Conservation (phyloP, 2,888 invertebrate species). For the Ophonus ardosiacus region DNA sequence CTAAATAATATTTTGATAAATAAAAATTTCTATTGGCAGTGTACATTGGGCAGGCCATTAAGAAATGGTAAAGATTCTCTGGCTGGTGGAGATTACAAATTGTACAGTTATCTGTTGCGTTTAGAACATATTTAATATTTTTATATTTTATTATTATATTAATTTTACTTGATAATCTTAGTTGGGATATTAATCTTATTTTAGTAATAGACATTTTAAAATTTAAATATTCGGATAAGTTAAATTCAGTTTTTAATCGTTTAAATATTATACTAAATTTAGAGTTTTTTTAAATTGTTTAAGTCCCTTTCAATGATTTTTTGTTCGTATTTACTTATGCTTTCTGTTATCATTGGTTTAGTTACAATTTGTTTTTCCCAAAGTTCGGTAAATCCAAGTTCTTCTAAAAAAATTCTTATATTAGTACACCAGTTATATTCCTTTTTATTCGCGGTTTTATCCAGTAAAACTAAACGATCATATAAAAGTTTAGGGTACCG, state of each 20-base stretch:
- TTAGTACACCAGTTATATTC: not conserved
- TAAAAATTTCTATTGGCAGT: not conserved
- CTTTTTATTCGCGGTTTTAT: not conserved
- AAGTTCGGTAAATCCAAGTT: not conserved
- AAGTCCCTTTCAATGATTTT: not conserved
- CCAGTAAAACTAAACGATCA: not conserved
- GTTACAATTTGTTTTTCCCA: not conserved
- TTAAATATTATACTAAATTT: not conserved
- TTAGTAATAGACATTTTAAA: not conserved
- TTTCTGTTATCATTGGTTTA: not conserved
- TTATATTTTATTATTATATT: not conserved
- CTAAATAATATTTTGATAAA: not conserved
- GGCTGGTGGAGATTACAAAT: not conserved
- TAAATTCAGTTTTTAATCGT: not conserved
- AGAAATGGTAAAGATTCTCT: not conserved
- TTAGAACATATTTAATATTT: not conserved
- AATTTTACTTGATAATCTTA: not conserved
- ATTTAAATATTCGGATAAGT: conserved; percentile 2
- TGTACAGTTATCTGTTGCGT: not conserved
- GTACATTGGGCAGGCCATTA: not conserved
- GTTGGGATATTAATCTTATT: not conserved
- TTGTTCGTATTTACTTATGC: conserved; percentile 1
- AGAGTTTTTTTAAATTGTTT: not conserved
- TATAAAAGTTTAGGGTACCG: not conserved
- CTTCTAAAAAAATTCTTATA: not conserved